phyloP scores from a whole-genome alignment of 2,888 invertebrate genomes.

The Dioctria linearis region DNA sequence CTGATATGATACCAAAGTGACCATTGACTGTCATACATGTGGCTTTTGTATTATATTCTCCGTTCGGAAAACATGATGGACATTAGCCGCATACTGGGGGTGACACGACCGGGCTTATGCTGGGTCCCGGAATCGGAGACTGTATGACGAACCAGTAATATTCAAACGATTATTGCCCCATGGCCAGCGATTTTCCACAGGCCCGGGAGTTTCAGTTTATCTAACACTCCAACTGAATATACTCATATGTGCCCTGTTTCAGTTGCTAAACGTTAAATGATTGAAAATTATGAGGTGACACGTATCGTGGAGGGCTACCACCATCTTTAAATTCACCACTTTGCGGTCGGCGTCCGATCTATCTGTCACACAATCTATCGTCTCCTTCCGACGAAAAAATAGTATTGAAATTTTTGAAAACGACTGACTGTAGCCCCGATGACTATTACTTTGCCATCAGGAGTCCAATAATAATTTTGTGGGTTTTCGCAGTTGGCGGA shows the following conservation, averaged over 20 bases:
- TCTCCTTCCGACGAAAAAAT: conserved; percentile 1
- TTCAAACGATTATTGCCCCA: too few relatives aligned
- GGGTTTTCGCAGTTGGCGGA: conserved; percentile 48
- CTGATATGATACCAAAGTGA: conserved; percentile 52
- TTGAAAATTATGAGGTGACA: conserved; percentile 39
- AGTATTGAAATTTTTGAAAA: neutral
- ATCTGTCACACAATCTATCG: neutral
- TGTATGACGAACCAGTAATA: too few relatives aligned
- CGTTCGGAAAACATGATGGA: conserved; percentile 53
- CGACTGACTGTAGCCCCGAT: conserved; percentile 7
- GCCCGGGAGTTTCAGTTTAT: neutral
- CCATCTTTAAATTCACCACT: conserved; percentile 32
- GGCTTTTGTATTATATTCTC: conserved; percentile 32
- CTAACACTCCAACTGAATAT: neutral
- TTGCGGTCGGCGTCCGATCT: neutral
- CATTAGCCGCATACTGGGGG: conserved; percentile 25
- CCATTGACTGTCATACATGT: conserved; percentile 41
- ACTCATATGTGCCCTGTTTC: neutral
- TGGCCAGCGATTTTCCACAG: neutral
- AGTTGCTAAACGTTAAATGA: conserved; percentile 19
- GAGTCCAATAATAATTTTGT: conserved; percentile 49
- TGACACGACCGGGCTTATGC: too few relatives aligned
- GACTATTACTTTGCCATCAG: neutral
- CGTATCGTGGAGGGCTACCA: conserved; percentile 1
- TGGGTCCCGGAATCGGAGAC: too few relatives aligned